Conservation (phyloP, 1,140 invertebrate species). For the Trinorchestia longiramus region DNA sequence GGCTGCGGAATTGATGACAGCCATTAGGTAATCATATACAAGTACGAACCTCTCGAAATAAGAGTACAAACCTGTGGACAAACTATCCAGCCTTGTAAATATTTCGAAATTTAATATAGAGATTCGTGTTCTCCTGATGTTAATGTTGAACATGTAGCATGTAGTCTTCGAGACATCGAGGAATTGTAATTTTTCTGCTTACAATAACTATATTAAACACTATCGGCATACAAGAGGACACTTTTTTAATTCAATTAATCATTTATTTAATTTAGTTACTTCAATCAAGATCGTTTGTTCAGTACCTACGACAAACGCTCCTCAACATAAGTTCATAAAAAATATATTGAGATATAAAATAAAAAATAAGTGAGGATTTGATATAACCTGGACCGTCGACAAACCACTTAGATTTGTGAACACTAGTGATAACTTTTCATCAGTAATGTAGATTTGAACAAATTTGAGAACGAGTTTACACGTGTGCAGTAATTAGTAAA, state of each 20-base stretch:
- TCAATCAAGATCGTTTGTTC: not conserved
- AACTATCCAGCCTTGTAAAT: not conserved
- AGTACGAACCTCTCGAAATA: not conserved
- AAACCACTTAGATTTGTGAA: not conserved
- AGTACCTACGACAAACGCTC: too few species aligned
- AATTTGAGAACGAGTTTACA: not conserved
- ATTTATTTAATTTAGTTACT: not conserved
- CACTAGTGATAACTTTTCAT: not conserved
- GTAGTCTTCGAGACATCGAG: not conserved
- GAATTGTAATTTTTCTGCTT: not conserved
- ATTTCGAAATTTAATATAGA: not conserved
- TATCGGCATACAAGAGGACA: not conserved
- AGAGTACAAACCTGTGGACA: not conserved
- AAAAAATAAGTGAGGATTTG: too few species aligned
- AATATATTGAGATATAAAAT: too few species aligned
- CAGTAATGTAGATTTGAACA: not conserved
- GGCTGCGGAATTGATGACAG: too few species aligned
- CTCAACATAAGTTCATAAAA: too few species aligned
- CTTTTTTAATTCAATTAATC: not conserved
- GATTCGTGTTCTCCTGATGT: not conserved
- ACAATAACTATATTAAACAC: not conserved
- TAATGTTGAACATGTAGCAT: not conserved
- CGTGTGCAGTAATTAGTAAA: not conserved
- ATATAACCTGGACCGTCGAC: not conserved
- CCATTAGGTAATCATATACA: too few species aligned